phyloP scores from a whole-genome alignment of 2,797 vertebrate species.

The Sebastes alutus region DNA sequence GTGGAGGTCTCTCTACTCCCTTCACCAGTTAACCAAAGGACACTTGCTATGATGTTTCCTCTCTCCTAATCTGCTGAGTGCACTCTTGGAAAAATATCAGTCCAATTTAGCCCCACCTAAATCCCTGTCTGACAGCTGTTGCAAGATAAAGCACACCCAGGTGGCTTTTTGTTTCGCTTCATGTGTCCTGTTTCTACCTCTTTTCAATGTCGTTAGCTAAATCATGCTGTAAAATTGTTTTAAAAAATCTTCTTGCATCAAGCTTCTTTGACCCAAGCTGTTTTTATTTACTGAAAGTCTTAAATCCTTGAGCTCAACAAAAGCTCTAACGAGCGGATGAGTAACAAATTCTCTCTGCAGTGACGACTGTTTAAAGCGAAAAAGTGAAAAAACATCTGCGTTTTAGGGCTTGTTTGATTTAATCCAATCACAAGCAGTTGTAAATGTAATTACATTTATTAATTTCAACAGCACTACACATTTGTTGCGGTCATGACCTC shows the following conservation, averaged over 20 bases:
- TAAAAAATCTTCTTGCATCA: not conserved
- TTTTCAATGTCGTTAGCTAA: not conserved
- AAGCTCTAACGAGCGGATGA: slow-evolving; percentile 30
- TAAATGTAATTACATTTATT: slow-evolving; percentile 56
- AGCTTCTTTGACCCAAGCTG: slow-evolving; percentile 18
- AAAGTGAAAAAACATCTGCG: not conserved
- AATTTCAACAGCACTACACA: slow-evolving; percentile 41
- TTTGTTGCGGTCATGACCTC: slow-evolving; percentile 45
- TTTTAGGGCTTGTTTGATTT: slow-evolving; percentile 38
- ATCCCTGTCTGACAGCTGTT: slow-evolving; percentile 63
- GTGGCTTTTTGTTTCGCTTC: slow-evolving; percentile 46
- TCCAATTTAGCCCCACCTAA: slow-evolving; percentile 55
- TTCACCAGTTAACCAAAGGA: slow-evolving; percentile 25
- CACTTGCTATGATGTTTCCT: slow-evolving; percentile 31
- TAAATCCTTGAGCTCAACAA: slow-evolving; percentile 38
- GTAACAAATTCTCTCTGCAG: slow-evolving; percentile 32
- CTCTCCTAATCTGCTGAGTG: slow-evolving; percentile 56
- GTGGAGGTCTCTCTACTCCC: slow-evolving; percentile 11
- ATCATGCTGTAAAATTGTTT: slow-evolving; percentile 33
- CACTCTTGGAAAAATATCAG: slow-evolving; percentile 32
- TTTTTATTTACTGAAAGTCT: slow-evolving; percentile 25
- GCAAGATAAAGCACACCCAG: slow-evolving; percentile 30
- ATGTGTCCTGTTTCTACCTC: slow-evolving; percentile 35
- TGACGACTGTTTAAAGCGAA: not conserved
- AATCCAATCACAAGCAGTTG: slow-evolving; percentile 54